Percentiles rank a stretch among this genome's conserved stretches.
Evolutionary conservation across 2,113 vertebrate genomes (phyloP).

Genomic region (Cyprinodon brontotheroides): DNA sequence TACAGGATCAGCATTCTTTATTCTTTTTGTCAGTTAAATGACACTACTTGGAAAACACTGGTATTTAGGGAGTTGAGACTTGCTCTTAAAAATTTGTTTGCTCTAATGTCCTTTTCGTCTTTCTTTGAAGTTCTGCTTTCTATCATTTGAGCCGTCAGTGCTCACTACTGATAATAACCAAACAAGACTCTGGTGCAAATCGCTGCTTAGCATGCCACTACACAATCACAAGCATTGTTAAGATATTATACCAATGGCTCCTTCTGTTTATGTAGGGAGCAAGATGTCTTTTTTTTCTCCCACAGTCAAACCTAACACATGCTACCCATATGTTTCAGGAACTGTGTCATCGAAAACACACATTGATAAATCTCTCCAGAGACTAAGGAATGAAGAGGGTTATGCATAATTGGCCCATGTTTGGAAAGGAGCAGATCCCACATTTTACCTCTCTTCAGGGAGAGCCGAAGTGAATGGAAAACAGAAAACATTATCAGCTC

Average conservation of each 20-base stretch:
- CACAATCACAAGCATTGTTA: neutral
- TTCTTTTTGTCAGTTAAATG: too few species aligned
- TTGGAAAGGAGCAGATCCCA: neutral
- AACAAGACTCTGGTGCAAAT: neutral
- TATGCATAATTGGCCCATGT: neutral
- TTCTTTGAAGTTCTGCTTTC: too few species aligned
- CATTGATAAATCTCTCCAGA: neutral
- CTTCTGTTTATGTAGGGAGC: neutral
- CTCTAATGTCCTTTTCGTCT: too few species aligned
- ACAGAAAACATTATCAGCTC: neutral
- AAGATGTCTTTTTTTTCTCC: neutral
- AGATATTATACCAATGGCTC: neutral
- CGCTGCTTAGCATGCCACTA: neutral
- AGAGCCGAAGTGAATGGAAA: neutral
- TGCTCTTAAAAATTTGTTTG: too few species aligned
- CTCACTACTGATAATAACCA: neutral
- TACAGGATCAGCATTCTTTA: too few species aligned
- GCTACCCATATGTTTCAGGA: neutral
- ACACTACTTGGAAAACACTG: too few species aligned
- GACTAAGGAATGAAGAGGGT: neutral
- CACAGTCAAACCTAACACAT: constrained; percentile 1
- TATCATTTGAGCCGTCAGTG: neutral
- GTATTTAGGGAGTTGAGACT: too few species aligned
- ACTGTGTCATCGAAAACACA: neutral
- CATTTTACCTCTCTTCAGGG: neutral